A percentile compares a stretch with the other conserved stretches of the same genome.
Conservation (phyloP, 2,797 vertebrate genomes). For the Oreochromis grahami region DNA sequence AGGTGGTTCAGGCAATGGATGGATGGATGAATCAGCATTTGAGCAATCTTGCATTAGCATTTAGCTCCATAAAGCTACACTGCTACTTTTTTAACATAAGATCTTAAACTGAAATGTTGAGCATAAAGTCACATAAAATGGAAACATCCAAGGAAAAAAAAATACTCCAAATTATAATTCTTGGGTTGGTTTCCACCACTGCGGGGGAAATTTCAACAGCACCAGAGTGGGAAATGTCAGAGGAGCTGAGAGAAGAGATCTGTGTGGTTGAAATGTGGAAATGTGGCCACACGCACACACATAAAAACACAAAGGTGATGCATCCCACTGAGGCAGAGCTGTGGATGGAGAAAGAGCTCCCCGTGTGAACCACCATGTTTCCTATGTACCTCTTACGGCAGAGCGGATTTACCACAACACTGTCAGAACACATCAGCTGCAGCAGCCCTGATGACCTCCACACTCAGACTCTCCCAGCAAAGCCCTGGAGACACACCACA, state of each 20-base stretch:
- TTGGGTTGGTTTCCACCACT: background rate
- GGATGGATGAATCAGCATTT: background rate
- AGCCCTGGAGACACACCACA: conserved; percentile 42
- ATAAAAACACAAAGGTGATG: background rate
- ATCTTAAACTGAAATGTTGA: background rate
- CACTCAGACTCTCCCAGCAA: conserved; percentile 33
- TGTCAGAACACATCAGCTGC: conserved; percentile 70
- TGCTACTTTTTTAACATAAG: background rate
- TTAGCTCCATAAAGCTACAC: background rate
- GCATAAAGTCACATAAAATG: background rate
- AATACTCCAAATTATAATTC: background rate
- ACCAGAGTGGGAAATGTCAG: background rate
- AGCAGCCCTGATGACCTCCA: conserved; percentile 52
- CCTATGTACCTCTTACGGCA: conserved; percentile 64
- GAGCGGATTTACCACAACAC: conserved; percentile 73
- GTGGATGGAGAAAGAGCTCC: conserved; percentile 35
- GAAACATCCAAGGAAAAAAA: background rate
- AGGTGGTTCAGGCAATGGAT: background rate
- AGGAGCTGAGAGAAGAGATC: conserved; percentile 2
- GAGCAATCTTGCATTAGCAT: background rate
- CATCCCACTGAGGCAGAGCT: conserved; percentile 11
- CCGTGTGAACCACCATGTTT: conserved; percentile 64
- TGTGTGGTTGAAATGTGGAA: conserved; percentile 12
- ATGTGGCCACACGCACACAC: background rate
- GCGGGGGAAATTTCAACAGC: background rate